Conservation (phyloP, 2,113 vertebrate genomes). For the Pachycephala philippinensis region DNA sequence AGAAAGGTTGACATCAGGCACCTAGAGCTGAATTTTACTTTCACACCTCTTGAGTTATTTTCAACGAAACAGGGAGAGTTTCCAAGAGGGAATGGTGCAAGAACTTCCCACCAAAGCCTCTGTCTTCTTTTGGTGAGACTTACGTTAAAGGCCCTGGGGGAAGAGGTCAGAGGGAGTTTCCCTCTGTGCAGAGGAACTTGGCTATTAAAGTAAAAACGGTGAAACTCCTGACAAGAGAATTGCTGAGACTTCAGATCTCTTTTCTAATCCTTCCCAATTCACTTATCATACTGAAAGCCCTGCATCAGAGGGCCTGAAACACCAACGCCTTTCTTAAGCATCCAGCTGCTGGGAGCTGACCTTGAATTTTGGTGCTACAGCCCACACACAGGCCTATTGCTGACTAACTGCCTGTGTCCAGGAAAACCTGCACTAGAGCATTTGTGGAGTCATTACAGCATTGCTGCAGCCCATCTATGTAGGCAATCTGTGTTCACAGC, state of each 20-base stretch:
- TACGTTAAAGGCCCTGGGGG: neutral
- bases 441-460: rapidly evolving
- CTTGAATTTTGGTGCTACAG: neutral
- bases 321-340: neutral
- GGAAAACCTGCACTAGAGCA: neutral
- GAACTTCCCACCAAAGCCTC: neutral
- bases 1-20: neutral
- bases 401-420: neutral
- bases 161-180: neutral
- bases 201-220: neutral
- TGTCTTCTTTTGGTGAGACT: neutral
- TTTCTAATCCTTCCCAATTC: neutral
- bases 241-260: neutral
- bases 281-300: neutral
- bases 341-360: neutral
- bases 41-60: neutral
- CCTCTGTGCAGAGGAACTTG: neutral
- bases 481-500: neutral
- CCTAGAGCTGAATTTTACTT: neutral
- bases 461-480: neutral
- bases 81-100: neutral
- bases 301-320: neutral
- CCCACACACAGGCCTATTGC: neutral
- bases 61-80: neutral
- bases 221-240: neutral